Base-by-base conservation (phyloP, 2,797 vertebrate genomes). In the Propithecus perrieri region DNA sequence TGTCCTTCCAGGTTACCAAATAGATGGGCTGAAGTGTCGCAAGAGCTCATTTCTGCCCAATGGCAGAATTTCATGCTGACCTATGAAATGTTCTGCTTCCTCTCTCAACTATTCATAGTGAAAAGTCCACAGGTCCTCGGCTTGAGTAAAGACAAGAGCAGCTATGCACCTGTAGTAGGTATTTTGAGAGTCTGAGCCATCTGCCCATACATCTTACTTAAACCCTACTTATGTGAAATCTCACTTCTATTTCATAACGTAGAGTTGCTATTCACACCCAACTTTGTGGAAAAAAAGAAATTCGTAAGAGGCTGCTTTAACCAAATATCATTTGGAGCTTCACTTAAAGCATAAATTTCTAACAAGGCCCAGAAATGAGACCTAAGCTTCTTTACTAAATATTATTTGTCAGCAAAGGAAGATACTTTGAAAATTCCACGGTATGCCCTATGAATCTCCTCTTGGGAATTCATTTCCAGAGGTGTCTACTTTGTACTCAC, bases 1-100 rank as follows among this genome's bases (percentile, higher is more conserved):
- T 38, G 2, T 15, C 2, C 3, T 69, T 22, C 71, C 48, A 17
- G 20, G 4, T 24, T 7, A 55, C 9, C 3, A 4, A 35, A 6
- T 5, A 28, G 0, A 91, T 7, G 7, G 24, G 4, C 1, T 33
- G 3, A 35, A 48, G 3, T 5, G 7, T 17, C 33, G 41, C 41
- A 20, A 2, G 0, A 72, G 20, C 1, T 9, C 17, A 72, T 20
- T 28, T 91, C 12, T 35, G 1, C 14, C 35, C 4, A 50, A 8
- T n/a, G 38, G 28, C 41, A 74, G 5, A 55, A 38, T 50, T 61
- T 86, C 18, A 30, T 26, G 59, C 6, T 53, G 30, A 67, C 1
- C 2, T 22, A 14, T 46, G 69, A 63, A 48, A 22, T 55, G 35
- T 30, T 65, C 50, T 5, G 4, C 41, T 81, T 85, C 26, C 0